Conservation (phyloP, 2,888 invertebrate genomes). For the Sinelater perroti region DNA sequence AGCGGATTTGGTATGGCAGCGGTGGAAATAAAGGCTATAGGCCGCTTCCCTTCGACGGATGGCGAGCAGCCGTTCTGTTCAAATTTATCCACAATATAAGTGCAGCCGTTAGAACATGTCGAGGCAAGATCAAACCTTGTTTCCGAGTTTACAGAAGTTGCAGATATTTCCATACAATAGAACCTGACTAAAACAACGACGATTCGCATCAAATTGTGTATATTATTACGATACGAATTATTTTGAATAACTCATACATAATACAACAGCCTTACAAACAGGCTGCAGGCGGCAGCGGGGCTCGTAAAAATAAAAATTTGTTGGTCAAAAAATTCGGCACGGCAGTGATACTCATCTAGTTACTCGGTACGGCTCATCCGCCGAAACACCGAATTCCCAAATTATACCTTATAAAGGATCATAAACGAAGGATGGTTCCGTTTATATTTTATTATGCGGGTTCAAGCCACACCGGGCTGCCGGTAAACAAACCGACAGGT, state of each 20-base stretch:
- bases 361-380: conserved; percentile 3
- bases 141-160: conserved; percentile 48
- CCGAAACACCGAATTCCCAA: conserved; percentile 18
- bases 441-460: conserved; percentile 8
- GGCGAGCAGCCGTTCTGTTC: conserved; percentile 4
- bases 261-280: conserved; percentile 44
- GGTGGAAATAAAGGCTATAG: too few species aligned
- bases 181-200: conserved; percentile 50
- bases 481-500: conserved; percentile 30
- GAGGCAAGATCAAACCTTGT: conserved; percentile 46
- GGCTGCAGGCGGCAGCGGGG: conserved; percentile 27
- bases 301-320: conserved; percentile 34
- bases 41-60: too few species aligned
- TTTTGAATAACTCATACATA: conserved; percentile 55
- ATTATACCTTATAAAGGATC: conserved; percentile 22
- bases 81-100: conserved; percentile 34
- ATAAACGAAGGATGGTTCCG: conserved; percentile 8
- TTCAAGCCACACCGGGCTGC: not conserved
- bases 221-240: conserved; percentile 54
- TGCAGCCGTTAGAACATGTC: conserved; percentile 45
- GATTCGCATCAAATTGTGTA: conserved; percentile 54
- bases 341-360: conserved; percentile 8
- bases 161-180: conserved; percentile 51
- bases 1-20: too few species aligned
- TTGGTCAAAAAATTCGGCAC: conserved; percentile 15